Conservation (phyloP, 1,140 invertebrate genomes). For the Diorhabda carinulata region DNA sequence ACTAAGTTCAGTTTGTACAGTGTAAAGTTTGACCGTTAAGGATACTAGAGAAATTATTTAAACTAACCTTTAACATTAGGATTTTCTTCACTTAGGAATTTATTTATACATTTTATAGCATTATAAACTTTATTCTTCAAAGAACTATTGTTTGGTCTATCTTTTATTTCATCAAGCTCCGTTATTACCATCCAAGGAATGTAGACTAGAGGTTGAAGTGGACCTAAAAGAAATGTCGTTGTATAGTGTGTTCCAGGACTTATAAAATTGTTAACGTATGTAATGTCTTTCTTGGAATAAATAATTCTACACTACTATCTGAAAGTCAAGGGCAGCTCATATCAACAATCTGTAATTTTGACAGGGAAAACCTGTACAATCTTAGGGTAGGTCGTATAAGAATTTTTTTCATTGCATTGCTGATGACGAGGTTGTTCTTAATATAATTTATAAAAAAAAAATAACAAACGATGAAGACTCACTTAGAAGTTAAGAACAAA, state of each 20-base stretch:
- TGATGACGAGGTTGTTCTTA: background rate
- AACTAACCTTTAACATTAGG: constrained; percentile 27
- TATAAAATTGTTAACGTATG: background rate
- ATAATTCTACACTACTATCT: background rate
- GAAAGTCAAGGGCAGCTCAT: too few species aligned
- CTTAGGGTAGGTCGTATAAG: too few species aligned
- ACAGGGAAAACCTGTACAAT: background rate
- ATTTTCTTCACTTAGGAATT: constrained; percentile 20
- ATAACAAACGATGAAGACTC: too few species aligned
- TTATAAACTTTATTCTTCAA: constrained; percentile 23
- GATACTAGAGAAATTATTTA: too few species aligned
- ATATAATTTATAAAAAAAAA: background rate
- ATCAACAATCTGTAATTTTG: too few species aligned
- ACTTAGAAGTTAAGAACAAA: too few species aligned
- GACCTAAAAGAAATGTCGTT: constrained; percentile 23
- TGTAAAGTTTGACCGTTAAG: too few species aligned
- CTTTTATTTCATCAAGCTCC: constrained; percentile 36
- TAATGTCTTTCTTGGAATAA: background rate
- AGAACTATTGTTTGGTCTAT: constrained; percentile 10
- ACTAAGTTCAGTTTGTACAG: too few species aligned
- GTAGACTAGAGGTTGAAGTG: constrained; percentile 27
- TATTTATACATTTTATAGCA: constrained; percentile 32
- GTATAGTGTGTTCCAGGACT: background rate
- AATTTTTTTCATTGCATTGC: background rate
- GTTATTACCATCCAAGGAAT: constrained; percentile 38